Evolutionary conservation across 2,797 vertebrate species (phyloP).

Genomic region (Brachyrhaphis roseni): DNA sequence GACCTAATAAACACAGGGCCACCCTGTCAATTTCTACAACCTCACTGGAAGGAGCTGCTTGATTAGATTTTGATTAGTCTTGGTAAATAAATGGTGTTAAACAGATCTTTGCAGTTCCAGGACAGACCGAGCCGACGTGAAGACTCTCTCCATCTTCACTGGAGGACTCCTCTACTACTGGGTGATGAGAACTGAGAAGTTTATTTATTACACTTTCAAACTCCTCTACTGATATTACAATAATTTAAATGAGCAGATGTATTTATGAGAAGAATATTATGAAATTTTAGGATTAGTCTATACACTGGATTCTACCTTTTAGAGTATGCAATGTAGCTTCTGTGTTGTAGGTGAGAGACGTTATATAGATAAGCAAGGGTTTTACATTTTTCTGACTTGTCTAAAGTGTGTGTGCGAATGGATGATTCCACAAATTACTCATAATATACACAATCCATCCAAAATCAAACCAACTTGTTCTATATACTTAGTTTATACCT

Average conservation of each 20-base stretch:
- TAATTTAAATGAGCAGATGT: constrained; percentile 56
- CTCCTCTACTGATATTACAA: constrained; percentile 33
- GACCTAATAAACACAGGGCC: constrained; percentile 78
- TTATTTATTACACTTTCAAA: not conserved
- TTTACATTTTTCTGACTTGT: constrained; percentile 50
- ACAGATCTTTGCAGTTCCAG: not conserved
- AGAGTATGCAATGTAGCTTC: constrained; percentile 70
- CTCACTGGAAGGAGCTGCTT: constrained; percentile 14
- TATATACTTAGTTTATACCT: constrained; percentile 6
- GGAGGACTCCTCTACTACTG: not conserved
- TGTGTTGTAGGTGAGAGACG: constrained; percentile 50
- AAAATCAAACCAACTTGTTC: constrained; percentile 60
- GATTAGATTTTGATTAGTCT: constrained; percentile 14
- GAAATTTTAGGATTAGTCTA: constrained; percentile 60
- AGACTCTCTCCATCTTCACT: not conserved
- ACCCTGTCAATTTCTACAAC: constrained; percentile 29
- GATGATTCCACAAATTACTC: constrained; percentile 21
- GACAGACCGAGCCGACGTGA: not conserved
- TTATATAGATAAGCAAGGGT: constrained; percentile 44
- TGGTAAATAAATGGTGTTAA: not conserved
- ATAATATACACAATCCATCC: constrained; percentile 45
- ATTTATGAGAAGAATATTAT: constrained; percentile 74
- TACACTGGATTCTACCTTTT: constrained; percentile 64
- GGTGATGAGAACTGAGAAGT: not conserved
- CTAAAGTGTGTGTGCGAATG: constrained; percentile 19